Base-by-base conservation (phyloP, 2,888 invertebrate genomes). In the Chymomyza amoena region DNA sequence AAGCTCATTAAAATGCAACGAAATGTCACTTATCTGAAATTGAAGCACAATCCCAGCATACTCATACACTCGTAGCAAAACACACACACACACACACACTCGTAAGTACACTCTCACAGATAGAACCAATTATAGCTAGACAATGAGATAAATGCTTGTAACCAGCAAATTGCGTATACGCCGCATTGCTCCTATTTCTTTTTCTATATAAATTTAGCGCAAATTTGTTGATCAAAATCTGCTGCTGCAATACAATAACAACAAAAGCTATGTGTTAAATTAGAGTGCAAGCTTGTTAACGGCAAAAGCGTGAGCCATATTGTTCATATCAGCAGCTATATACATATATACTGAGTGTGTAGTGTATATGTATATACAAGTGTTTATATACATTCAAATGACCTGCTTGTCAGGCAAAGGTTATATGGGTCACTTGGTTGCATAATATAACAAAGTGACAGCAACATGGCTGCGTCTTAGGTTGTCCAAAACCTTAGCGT, bases 1-100 rank as follows among this genome's bases (percentile, higher is more conserved):
- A 84, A 76, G 72, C 85, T 88, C 85, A 86, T 86, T 86, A 86
- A 88, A 86, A 86, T 86, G 85, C 85, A 86, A 88, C 88, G 88
- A 88, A 86, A 82, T 84, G 87, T 88, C 79, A 84, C 79, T 84
- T 88, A 88, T 86, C 85, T 86, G 79, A 88, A 86, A 86, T 80
- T 79, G 77, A 75, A 75, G 77, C 77, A 78, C 79, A 84, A 84
- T 78, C 87, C 73, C 70, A 68, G 72, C 68, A 64, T 66, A 77
- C 39, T 6, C 54, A 60, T 32, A 66, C 68, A 66, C 60, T 32
- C 32, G 9, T 32, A 32, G 32, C 7, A 32, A 64, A n/a, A 65
- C 57, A 66, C 28, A 60, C 60, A 69, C 54, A 20, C 15, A 54
- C 52, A 20, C 28, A 60, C 28, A 54, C 20, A 32, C 7, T 6